Conservation (phyloP, 2,888 invertebrate genomes). For the Meliscaeva auricollis region DNA sequence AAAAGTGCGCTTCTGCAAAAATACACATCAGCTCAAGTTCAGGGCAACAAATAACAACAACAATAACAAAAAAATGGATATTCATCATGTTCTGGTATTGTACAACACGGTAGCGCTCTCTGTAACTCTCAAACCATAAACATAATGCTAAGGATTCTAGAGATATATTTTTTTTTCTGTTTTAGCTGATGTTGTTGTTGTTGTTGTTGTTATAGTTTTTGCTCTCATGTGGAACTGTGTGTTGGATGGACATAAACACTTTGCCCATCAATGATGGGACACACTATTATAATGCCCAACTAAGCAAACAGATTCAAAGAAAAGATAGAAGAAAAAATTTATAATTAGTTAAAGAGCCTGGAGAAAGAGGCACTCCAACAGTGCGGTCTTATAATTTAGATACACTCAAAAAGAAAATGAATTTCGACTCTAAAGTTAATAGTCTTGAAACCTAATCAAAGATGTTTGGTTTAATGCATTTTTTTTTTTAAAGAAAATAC, state of each 20-base stretch:
- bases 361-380: constrained; percentile 1
- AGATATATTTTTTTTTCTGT: constrained; percentile 4
- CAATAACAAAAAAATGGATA: constrained; percentile 63
- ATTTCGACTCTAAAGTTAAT: no score
- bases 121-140: constrained; percentile 49
- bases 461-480: no score
- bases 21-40: background rate
- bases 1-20: constrained; percentile 19
- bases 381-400: background rate
- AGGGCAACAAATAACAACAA: background rate
- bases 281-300: constrained; percentile 34
- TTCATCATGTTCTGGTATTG: constrained; percentile 75
- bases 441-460: no score
- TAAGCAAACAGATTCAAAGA: constrained; percentile 60
- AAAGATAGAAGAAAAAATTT: constrained; percentile 36
- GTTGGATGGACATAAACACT: constrained; percentile 54
- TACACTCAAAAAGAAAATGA: background rate
- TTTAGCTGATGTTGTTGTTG: background rate
- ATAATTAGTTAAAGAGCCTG: constrained; percentile 61
- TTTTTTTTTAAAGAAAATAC: no score
- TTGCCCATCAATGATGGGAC: constrained; percentile 50
- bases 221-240: background rate
- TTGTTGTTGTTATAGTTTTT: background rate
- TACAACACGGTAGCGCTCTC: constrained; percentile 71
- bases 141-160: constrained; percentile 54